These are phyloP conservation scores for Phyllotis vaccarum DNA, from an alignment of 2,797 vertebrate genomes.

Conservation along the genomic window DNA sequence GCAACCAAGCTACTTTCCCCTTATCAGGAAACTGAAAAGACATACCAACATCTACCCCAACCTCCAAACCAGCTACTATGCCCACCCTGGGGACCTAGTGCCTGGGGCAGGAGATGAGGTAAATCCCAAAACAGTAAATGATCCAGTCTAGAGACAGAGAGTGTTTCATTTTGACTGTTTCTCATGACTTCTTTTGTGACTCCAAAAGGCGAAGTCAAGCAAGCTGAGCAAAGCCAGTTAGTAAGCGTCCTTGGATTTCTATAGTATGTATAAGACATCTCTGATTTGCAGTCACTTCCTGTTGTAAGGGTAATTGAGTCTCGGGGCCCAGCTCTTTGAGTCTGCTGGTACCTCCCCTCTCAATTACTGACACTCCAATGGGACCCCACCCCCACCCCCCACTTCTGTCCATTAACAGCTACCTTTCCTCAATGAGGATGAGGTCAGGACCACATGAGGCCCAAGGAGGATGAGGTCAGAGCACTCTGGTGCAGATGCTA, in stretches of 20 bases:
- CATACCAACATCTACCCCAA: background rate
- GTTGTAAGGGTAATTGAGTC: background rate
- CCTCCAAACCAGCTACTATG: background rate
- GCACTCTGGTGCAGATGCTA: conserved; percentile 64
- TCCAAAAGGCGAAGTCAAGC: too few species aligned
- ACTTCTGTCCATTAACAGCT: background rate
- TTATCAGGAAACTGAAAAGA: background rate
- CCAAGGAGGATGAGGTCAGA: conserved; percentile 84
- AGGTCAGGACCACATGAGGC: conserved; percentile 52
- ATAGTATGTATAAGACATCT: rapidly evolving
- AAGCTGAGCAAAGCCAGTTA: too few species aligned
- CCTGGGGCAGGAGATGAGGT: background rate
- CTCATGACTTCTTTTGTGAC: background rate
- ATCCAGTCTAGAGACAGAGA: background rate
- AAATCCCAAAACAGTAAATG: background rate
- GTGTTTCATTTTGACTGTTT: background rate
- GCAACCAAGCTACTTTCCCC: background rate
- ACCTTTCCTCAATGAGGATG: conserved; percentile 12
- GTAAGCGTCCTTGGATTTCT: background rate
- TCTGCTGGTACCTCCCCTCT: background rate
- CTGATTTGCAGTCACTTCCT: background rate
- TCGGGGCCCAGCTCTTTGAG: background rate
- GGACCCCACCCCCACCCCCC: rapidly evolving
- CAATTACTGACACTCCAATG: background rate
- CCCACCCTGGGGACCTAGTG: background rate